These are phyloP conservation scores for Hassar affinis DNA, from an alignment of 2,113 vertebrate species.

Conservation along the genomic window DNA sequence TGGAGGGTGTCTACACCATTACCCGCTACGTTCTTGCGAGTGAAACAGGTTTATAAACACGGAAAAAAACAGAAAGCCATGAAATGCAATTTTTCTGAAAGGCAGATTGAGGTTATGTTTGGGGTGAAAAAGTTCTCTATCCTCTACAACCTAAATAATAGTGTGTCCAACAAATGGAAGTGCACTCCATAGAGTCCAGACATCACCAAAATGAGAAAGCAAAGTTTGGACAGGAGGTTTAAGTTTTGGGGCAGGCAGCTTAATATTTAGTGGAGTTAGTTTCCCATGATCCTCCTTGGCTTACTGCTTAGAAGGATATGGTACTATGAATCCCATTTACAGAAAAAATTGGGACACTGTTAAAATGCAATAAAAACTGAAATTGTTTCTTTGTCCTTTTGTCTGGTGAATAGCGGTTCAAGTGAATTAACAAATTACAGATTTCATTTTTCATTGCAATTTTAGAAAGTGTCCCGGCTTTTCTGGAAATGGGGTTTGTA, in stretches of 20 bases:
- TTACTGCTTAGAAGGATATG: not conserved
- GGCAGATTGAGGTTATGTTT: slow-evolving; percentile 34
- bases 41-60: slow-evolving; percentile 1
- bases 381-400: too few relatives aligned
- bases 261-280: not conserved
- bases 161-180: slow-evolving; percentile 20
- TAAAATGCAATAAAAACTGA: too few relatives aligned
- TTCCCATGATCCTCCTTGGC: not conserved
- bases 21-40: not conserved
- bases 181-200: slow-evolving; percentile 10
- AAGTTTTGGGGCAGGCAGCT: slow-evolving; percentile 6
- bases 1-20: slow-evolving; percentile 17
- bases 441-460: too few relatives aligned
- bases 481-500: too few relatives aligned
- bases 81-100: slow-evolving; percentile 37
- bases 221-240: slow-evolving; percentile 21
- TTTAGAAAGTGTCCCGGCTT: too few relatives aligned
- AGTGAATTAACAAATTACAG: too few relatives aligned
- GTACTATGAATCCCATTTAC: too few relatives aligned
- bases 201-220: slow-evolving; percentile 31
- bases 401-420: too few relatives aligned
- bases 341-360: too few relatives aligned
- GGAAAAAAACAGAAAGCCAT: not conserved
- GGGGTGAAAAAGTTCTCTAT: slow-evolving; percentile 19
- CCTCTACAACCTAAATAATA: slow-evolving; percentile 36